A percentile compares a stretch with the other conserved stretches of the same genome.
These are phyloP conservation scores for Halisarca cf. caerulea DNA, from an alignment of 37 sponge, comb jelly and placozoan species.

Conservation along the genomic window DNA sequence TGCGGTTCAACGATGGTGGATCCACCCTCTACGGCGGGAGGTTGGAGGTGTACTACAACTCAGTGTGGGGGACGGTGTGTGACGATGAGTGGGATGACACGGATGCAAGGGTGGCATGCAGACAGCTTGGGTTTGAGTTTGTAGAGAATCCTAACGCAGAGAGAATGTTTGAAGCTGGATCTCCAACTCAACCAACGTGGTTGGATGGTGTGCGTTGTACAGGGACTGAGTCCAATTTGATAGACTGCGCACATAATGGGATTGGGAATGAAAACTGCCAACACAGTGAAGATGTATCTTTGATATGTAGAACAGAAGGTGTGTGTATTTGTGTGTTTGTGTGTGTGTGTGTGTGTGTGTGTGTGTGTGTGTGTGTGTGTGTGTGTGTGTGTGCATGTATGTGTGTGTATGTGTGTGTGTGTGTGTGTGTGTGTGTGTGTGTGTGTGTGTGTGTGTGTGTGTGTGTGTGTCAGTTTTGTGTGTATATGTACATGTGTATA, in stretches of 20 bases:
- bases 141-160: neutral
- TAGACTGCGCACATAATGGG: slow-evolving; percentile 4
- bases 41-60: neutral
- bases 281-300: slow-evolving; percentile 21
- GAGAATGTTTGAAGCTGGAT: neutral
- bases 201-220: slow-evolving; percentile 7
- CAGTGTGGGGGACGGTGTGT: slow-evolving; percentile 12
- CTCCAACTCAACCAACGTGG: neutral
- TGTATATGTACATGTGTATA: too few relatives aligned
- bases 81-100: slow-evolving; percentile 3
- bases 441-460: too few relatives aligned
- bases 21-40: neutral
- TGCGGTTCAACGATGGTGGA: neutral
- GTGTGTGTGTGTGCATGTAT: neutral
- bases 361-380: neutral
- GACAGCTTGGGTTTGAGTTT: neutral
- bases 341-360: too few relatives aligned
- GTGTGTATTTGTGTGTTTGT: neutral
- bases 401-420: neutral
- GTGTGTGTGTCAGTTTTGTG: too few relatives aligned
- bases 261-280: slow-evolving; percentile 32
- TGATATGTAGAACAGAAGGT: neutral
- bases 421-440: too few relatives aligned
- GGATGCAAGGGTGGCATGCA: neutral
- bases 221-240: slow-evolving; percentile 16